These are phyloP conservation scores for Elymnias hypermnestra DNA, from an alignment of 1,140 invertebrate genomes.

Conservation along the genomic window DNA sequence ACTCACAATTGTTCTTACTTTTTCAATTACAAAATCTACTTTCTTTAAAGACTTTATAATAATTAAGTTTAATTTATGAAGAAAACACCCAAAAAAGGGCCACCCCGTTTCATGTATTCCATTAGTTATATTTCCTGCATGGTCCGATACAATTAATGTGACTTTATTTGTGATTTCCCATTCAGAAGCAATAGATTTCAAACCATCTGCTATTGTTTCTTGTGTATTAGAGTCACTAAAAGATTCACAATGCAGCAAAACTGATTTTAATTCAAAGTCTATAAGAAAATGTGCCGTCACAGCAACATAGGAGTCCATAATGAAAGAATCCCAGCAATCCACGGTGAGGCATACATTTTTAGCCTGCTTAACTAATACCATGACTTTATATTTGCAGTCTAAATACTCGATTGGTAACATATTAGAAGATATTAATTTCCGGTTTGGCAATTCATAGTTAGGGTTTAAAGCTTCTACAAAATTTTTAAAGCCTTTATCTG, in stretches of 20 bases:
- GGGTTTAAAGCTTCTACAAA: constrained; percentile 34
- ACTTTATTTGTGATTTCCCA: neutral
- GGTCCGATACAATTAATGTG: neutral
- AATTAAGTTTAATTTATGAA: constrained; percentile 14
- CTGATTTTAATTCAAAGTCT: constrained; percentile 12
- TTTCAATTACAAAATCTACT: neutral
- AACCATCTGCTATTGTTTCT: neutral
- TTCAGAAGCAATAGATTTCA: neutral
- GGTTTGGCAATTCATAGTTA: constrained; percentile 27
- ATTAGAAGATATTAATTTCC: constrained; percentile 23
- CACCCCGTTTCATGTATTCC: neutral
- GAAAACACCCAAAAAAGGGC: constrained; percentile 5
- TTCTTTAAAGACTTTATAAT: constrained; percentile 11
- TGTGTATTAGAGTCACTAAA: neutral
- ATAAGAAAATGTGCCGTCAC: constrained; percentile 18
- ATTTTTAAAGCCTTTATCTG: constrained; percentile 30
- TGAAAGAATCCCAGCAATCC: constrained; percentile 16
- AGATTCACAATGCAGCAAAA: constrained; percentile 11
- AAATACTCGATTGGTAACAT: constrained; percentile 8
- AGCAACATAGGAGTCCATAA: constrained; percentile 12
- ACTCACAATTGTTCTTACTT: constrained; percentile 7
- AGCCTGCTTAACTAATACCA: constrained; percentile 8
- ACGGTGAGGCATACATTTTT: constrained; percentile 12
- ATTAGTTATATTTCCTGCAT: neutral
- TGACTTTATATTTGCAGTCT: constrained; percentile 9